Percentiles rank a stretch among this genome's conserved stretches.
Evolutionary conservation across 2,888 invertebrate genomes (phyloP).

Genomic region (Dichetophora obliterata): DNA sequence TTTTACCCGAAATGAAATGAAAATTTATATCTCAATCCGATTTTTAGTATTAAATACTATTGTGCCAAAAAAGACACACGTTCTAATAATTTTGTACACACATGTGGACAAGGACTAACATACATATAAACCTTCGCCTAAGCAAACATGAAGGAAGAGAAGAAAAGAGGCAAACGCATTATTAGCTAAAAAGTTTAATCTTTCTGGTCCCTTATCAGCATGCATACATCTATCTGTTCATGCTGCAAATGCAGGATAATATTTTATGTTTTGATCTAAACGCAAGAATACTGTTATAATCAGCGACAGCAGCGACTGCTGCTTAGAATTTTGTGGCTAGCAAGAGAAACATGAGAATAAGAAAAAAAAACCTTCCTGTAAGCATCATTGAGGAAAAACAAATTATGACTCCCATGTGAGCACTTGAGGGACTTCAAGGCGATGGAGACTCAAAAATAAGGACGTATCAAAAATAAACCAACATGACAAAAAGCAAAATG

Average conservation of each 20-base stretch:
- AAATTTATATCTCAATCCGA: not conserved
- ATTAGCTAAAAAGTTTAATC: too few species aligned
- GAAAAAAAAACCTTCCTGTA: not conserved
- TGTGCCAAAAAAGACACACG: not conserved
- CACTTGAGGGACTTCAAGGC: constrained; percentile 28
- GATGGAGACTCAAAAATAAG: not conserved
- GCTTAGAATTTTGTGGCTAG: not conserved
- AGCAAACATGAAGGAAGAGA: not conserved
- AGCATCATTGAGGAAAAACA: constrained; percentile 28
- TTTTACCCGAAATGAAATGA: not conserved
- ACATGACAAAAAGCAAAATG: not conserved
- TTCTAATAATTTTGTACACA: not conserved
- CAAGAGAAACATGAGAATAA: not conserved
- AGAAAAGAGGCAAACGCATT: too few species aligned
- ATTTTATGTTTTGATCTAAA: not conserved
- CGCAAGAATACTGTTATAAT: not conserved
- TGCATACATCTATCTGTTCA: too few species aligned
- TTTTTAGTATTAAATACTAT: not conserved
- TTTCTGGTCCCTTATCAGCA: too few species aligned
- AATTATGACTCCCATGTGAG: constrained; percentile 37
- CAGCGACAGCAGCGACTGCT: not conserved
- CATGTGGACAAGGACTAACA: not conserved
- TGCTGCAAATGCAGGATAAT: too few species aligned
- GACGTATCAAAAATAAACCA: not conserved
- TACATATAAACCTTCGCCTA: not conserved